Evolutionary conservation across 2,888 invertebrate genomes (phyloP), one percentile per base, ranked within the genome.

Genomic region (Drosophila tripunctata): DNA sequence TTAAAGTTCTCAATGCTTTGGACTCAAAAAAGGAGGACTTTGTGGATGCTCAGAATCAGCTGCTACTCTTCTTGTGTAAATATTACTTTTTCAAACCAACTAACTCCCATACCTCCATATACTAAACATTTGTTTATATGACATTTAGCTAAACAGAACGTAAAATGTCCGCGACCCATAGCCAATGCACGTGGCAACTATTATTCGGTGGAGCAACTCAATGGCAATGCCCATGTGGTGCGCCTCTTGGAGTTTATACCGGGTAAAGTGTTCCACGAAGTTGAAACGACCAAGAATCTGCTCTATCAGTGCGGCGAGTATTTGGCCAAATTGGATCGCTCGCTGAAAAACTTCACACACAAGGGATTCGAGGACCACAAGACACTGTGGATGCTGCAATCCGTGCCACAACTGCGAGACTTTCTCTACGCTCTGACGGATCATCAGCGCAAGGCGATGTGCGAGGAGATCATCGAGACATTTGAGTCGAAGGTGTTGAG

Each of bases 1-100:
- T 98, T 60, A 98, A 98, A 92, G 94, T 98, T 45, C 92, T 96
- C 77, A 98, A 98, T 91, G 93, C 95, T 0, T 92, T 96, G 89
- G 97, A 97, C 90, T 96, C 97, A 0, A 92, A 93, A 82, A 94
- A 95, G 43, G 89, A 92, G 0, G 90, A 90, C 1, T 92, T 95
- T 15, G 93, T 96, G 5, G 95, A 96, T 61, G 96, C 94, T 0
- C 96, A 97, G 91, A 95, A 94, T 71, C 93, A 94, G 75, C 92
- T 96, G 69, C 93, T 97, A 93, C 90, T 95, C 30, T 94, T 93
- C 89, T 92, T 97, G 76, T 92, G 95, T 95, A 90, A 93, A 93
- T 92, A 70, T 50, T 21, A 2, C 6, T 1, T 55, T n/a, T 48
- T 57, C 12, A 40, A 27, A 15, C 15, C 7, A n/a, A 24, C 3